Base-by-base conservation (phyloP, 2,888 invertebrate genomes). In the Sisyra nigra region DNA sequence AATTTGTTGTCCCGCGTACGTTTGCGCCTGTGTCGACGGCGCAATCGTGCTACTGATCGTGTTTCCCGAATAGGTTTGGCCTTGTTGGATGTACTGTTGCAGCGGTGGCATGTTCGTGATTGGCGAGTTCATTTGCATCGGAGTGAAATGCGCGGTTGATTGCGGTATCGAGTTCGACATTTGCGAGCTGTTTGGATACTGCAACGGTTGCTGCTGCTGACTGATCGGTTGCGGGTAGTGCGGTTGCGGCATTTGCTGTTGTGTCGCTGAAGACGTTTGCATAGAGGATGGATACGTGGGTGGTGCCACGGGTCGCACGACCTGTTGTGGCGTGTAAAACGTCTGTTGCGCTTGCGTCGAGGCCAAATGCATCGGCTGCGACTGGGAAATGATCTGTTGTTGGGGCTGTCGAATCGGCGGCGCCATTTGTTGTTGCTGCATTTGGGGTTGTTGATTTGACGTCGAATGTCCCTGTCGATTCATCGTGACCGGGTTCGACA, bases 341-440 rank as follows among this genome's bases (percentile, higher is more conserved):
- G 11, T 45, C 9, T 43, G 40, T 32, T 31, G 40, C 11, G 33
- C 43, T 36, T 29, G 44, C 19, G 24, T 24, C 24, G 24, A 24
- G 24, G 24, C 24, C 24, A 24, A 24, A 24, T 45, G 44, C 33
- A 42, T 41, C 30, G 42, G 45, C 13, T 34, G 36, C 4, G 40
- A 38, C 15, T 35, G 47, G 32, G 48, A 50, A 31, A 48, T 47
- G 39, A 48, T 48, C n/a, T 49, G 45, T 39, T 42, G 40, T 8
- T 33, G 24, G 10, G 44, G 46, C 35, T 45, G 49, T 31, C 34
- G 30, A 37, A 46, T 42, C 15, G 47, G 46, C 36, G 46, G 49
- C 40, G 48, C 49, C 46, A 36, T 40, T 35, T 47, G 48, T 29
- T 39, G 45, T 42, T 33, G 46, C 30, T 18, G 41, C 40, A 44